Conservation (phyloP, 1,140 invertebrate species). For the Bradynema listronoti region DNA sequence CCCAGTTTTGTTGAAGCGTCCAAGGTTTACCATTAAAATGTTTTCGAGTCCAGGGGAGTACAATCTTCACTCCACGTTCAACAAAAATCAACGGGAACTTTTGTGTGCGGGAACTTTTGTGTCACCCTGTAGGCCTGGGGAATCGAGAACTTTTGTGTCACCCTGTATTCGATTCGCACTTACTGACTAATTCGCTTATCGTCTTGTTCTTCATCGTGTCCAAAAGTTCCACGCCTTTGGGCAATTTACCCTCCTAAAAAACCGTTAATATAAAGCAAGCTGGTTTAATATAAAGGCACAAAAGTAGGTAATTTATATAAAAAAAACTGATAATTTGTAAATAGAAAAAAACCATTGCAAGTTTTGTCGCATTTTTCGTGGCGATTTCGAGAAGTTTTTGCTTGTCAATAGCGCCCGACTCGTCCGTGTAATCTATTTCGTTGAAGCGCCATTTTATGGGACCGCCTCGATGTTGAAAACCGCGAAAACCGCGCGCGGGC, state of each 20-base stretch:
- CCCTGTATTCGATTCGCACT: background rate
- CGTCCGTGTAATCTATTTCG: conserved; percentile 12
- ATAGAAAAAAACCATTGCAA: conserved; percentile 19
- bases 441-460: background rate
- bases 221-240: conserved; percentile 23
- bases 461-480: no score
- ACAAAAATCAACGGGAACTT: no score
- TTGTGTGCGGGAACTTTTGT: no score
- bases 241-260: conserved; percentile 26
- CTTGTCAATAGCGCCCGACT: conserved; percentile 19
- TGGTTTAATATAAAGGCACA: no score
- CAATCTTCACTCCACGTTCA: no score
- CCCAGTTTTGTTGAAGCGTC: no score
- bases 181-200: conserved; percentile 21
- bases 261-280: background rate
- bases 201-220: conserved; percentile 27
- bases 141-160: background rate
- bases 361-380: conserved; percentile 22
- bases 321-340: background rate
- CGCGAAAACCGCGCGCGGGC: no score
- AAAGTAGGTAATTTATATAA: no score
- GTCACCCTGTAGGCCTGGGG: no score
- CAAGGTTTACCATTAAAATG: no score
- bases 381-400: conserved; percentile 27
- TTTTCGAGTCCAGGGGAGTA: no score